These are phyloP conservation scores for Neotoma lepida DNA, from an alignment of 2,113 vertebrate genomes.

Conservation along the genomic window DNA sequence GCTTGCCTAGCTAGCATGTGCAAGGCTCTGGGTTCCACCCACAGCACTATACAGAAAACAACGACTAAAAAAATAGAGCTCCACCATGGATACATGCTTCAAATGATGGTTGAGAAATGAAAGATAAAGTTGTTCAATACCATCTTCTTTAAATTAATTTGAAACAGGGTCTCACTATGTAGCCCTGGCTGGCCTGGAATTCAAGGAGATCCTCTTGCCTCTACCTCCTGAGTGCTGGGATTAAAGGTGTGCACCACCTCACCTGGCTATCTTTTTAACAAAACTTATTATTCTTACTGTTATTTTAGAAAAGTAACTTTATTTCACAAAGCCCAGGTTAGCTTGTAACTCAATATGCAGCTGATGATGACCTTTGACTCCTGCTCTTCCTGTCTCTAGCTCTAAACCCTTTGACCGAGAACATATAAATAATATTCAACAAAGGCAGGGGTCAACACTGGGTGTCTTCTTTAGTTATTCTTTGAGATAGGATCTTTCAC, in stretches of 20 bases:
- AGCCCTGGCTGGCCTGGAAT: background rate
- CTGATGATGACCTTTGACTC: background rate
- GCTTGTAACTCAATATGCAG: background rate
- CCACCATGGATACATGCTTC: background rate
- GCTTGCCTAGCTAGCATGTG: background rate
- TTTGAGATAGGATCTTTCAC: background rate
- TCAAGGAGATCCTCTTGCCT: background rate
- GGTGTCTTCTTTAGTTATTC: background rate
- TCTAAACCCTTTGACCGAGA: background rate
- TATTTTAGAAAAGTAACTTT: background rate
- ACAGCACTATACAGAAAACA: background rate
- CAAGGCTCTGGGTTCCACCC: background rate
- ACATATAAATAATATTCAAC: background rate
- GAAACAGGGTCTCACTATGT: background rate
- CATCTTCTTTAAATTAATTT: background rate
- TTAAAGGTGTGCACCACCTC: background rate
- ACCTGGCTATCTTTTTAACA: background rate
- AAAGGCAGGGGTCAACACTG: background rate
- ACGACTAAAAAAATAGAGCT: background rate
- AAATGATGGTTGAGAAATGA: background rate
- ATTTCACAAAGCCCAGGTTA: background rate
- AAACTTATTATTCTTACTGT: background rate
- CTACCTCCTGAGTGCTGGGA: background rate
- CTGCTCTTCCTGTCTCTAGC: background rate
- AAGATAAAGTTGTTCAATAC: conserved; percentile 32